Percentiles rank a stretch among this genome's conserved stretches.
Evolutionary conservation across 92 coral and sea anemone genomes (phyloP).

Genomic region (Epizoanthus ramosus): DNA sequence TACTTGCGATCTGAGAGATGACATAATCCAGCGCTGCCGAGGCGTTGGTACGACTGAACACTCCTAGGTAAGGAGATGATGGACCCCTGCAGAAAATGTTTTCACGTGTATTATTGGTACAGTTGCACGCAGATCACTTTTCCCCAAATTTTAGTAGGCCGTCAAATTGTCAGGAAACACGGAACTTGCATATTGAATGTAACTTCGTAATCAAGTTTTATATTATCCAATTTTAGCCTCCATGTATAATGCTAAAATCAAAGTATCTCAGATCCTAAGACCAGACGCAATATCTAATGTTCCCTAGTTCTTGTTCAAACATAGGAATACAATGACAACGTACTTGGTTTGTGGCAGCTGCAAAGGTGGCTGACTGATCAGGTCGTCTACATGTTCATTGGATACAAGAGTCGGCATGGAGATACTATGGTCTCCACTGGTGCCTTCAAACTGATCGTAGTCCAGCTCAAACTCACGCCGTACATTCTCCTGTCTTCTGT

Average conservation of each 20-base stretch:
- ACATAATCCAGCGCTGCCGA: slow-evolving; percentile 95
- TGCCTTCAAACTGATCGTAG: slow-evolving; percentile 80
- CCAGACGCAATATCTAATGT: too few species aligned
- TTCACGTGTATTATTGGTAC: too few species aligned
- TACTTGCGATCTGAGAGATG: slow-evolving; percentile 96
- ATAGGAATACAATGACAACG: slow-evolving; percentile 3
- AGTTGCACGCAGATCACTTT: too few species aligned
- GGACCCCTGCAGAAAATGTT: slow-evolving; percentile 45
- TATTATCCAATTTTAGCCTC: too few species aligned
- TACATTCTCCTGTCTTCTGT: slow-evolving; percentile 65
- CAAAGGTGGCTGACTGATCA: slow-evolving; percentile 82
- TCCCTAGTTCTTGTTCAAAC: too few species aligned
- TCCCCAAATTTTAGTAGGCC: too few species aligned
- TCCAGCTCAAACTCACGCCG: slow-evolving; percentile 89
- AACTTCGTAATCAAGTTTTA: too few species aligned
- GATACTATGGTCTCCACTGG: slow-evolving; percentile 55
- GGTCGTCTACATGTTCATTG: slow-evolving; percentile 88
- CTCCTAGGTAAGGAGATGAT: slow-evolving; percentile 80
- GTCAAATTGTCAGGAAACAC: too few species aligned
- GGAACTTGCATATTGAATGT: too few species aligned
- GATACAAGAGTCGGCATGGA: slow-evolving; percentile 77
- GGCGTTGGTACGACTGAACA: slow-evolving; percentile 90
- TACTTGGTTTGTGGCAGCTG: slow-evolving; percentile 85
- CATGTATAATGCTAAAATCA: too few species aligned
- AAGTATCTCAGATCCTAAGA: too few species aligned